Evolutionary conservation across 2,113 vertebrate species (phyloP), one percentile per base, ranked within the genome.

Genomic region (Syngnathus floridae): DNA sequence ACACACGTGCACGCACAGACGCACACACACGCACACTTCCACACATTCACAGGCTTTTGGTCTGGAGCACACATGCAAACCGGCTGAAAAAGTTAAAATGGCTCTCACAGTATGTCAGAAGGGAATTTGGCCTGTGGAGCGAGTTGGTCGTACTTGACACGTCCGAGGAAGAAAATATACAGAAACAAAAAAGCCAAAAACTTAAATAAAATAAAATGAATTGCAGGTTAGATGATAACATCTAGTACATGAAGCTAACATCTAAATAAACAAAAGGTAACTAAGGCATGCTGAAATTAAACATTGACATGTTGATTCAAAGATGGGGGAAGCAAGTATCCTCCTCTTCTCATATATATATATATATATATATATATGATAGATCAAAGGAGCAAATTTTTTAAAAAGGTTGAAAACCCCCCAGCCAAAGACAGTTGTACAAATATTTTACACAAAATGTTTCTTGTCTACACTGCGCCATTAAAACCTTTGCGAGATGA

Each of bases 351-450:
- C 36, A 36, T 38, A n/a, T 58, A 38, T 58, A n/a, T n/a, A 36
- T 36, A 8, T 17, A 57, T 57, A 59, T 37, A 38, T 37, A 37
- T 37, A 37, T 19, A 58, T 19, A 91, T 79, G 87, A 90, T 75
- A 88, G 92, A 90, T 90, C 92, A 94, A 92, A 93, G 80, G 90
- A 85, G 73, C 82, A 78, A 48, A 73, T 81, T 85, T 87, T 31
- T 82, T 36, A 13, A 64, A 79, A 88, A 88, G 84, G 78, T 77
- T 78, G 65, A 84, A 84, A 81, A 86, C 83, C 79, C 86, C 90
- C 91, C 89, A 84, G 89, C 87, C 90, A 94, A 85, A 91, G 87
- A 91, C 89, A 93, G 91, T 92, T 91, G 91, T 94, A 95, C 93
- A 92, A 90, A 94, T 90, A 93, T 90, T 92, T 91, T 92, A 91